Evolutionary conservation across 2,113 vertebrate species (phyloP).

Genomic region (Sceloporus tristichus): DNA sequence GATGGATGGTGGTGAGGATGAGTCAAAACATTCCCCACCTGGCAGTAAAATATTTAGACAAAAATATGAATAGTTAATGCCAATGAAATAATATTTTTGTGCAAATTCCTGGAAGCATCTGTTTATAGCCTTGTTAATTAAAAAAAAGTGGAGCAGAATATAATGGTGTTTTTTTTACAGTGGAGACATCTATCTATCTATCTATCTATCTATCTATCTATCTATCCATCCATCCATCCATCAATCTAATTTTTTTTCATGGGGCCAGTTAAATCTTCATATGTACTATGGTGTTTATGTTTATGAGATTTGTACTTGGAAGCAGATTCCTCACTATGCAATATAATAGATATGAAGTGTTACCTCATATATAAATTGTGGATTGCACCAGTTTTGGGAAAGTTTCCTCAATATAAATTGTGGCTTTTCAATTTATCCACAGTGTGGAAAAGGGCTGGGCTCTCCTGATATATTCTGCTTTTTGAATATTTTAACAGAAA

Average conservation of each 20-base stretch:
- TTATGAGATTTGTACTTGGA: background rate
- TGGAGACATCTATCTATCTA: background rate
- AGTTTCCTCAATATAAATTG: background rate
- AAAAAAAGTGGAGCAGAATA: conserved; percentile 2
- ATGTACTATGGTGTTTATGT: background rate
- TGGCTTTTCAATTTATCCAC: background rate
- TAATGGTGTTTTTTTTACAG: conserved; percentile 5
- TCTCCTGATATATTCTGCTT: background rate
- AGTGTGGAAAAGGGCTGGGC: background rate
- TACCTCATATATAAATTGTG: no score
- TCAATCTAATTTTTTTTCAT: no score
- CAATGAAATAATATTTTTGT: background rate
- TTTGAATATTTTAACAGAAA: background rate
- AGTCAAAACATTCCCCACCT: conserved; percentile 9
- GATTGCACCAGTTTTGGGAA: no score
- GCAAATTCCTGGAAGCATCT: conserved; percentile 13
- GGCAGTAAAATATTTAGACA: conserved; percentile 31
- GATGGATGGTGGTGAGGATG: background rate
- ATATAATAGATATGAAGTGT: background rate
- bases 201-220: background rate
- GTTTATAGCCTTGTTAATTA: background rate
- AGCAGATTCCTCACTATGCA: background rate
- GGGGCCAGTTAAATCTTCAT: background rate
- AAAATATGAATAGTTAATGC: conserved; percentile 32
- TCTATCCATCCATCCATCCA: no score